These are phyloP conservation scores for Orestias chungarensis DNA, from an alignment of 2,797 vertebrate species.

Conservation along the genomic window DNA sequence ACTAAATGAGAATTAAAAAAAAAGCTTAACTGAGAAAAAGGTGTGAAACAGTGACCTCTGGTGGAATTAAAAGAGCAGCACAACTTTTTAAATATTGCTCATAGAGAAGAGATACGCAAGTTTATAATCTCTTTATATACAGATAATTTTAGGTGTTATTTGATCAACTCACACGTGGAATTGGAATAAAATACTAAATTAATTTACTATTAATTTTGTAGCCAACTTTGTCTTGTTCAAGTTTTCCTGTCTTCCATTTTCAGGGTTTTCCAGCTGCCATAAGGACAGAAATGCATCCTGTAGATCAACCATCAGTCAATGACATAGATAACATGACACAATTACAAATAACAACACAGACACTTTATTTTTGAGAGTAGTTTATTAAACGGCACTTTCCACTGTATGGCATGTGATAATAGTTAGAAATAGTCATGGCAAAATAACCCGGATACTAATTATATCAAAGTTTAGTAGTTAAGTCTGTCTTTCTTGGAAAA, in stretches of 20 bases:
- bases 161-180: not conserved
- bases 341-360: not conserved
- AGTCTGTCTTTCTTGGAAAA: conserved; percentile 29
- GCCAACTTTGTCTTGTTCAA: not conserved
- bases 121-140: not conserved
- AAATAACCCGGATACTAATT: conserved; percentile 13
- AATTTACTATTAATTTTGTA: not conserved
- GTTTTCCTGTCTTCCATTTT: not conserved
- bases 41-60: conserved; percentile 57
- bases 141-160: no score
- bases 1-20: not conserved
- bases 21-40: not conserved
- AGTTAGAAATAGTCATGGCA: conserved; percentile 21
- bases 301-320: not conserved
- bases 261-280: not conserved
- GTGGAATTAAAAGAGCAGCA: conserved; percentile 11
- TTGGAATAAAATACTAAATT: not conserved
- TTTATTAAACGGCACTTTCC: conserved; percentile 56
- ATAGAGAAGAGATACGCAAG: not conserved
- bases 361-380: conserved; percentile 19
- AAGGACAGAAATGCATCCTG: not conserved
- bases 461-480: conserved; percentile 19
- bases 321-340: no score
- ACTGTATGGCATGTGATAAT: conserved; percentile 35
- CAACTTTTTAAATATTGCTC: not conserved